Percentiles rank a stretch among this genome's conserved stretches.
These are phyloP conservation scores for Harpalus rufipes DNA, from an alignment of 2,888 invertebrate species.

Conservation along the genomic window DNA sequence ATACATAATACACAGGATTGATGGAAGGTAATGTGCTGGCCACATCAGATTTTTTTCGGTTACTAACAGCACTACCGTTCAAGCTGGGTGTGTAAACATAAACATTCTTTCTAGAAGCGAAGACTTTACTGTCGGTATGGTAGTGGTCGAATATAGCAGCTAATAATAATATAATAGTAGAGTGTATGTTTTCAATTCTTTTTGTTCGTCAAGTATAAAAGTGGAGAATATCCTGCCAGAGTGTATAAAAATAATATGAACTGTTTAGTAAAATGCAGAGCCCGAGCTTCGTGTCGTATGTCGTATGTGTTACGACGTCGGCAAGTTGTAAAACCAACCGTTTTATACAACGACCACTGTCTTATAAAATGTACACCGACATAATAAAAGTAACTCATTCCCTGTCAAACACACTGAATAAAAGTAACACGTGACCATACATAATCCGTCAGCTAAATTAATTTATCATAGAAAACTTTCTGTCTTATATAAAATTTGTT, in stretches of 20 bases:
- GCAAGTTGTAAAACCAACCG: slow-evolving; percentile 22
- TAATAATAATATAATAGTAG: no score
- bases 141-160: no score
- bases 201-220: slow-evolving; percentile 11
- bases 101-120: no score
- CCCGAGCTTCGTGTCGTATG: slow-evolving; percentile 16
- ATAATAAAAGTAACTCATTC: slow-evolving; percentile 35
- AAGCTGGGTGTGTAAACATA: no score
- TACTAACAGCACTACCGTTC: no score
- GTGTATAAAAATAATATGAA: slow-evolving; percentile 53
- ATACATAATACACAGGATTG: no score
- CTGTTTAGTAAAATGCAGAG: slow-evolving; percentile 38
- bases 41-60: no score
- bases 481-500: slow-evolving; percentile 15
- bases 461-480: not conserved
- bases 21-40: no score
- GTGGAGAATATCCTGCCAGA: not conserved
- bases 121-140: no score
- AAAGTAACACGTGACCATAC: slow-evolving; percentile 1
- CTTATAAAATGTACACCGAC: slow-evolving; percentile 36
- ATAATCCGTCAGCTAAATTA: not conserved
- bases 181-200: not conserved
- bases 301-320: slow-evolving; percentile 28
- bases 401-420: not conserved
- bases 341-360: slow-evolving; percentile 45